Base-by-base conservation (phyloP, 2,113 vertebrate genomes). In the Vulpes ferrilata region DNA sequence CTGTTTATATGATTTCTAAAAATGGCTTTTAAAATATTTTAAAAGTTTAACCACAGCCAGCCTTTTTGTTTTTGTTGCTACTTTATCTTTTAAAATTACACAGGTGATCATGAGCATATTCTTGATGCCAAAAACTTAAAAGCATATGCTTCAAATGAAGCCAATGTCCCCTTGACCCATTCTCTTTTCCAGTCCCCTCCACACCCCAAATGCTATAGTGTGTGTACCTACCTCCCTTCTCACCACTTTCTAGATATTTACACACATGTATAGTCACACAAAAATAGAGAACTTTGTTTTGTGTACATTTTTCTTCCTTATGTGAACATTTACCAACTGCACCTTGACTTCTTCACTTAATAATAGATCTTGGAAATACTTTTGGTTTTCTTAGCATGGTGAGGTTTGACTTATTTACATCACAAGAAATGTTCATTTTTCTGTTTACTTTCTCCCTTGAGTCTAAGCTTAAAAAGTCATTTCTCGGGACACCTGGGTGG, bases 51-150 rank as follows among this genome's bases (percentile, higher is more conserved):
- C 2, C 2, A 27, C 12, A 27, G 8, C 79, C 10, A 64, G 73
- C 30, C 64, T 43, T 81, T 82, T 73, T 55, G 22, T 12, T 62
- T 74, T 76, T 64, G 15, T 74, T 15, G 3, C 62, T 64, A 71
- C 27, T 59, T 92, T 80, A 87, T 64, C 89, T 92, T 87, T 64
- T 62, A 53, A 81, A 95, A 87, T 43, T 25, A 73, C 8, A 20
- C 8, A 62, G 53, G 19, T 55, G 43, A 27, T 55, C 32, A 55
- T 17, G 43, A 64, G 20, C 53, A 69, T 20, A n/a, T 85, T 71
- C 43, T 38, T 80, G n/a, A 35, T 3, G 32, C 69, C 23, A 67
- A 23, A 78, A 83, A 57, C 67, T 16, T 57, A 78, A 60, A 89
- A 51, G 23, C 51, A 43, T n/a, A 55, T 5, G 20, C 65, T 87